A percentile compares a stretch with the other conserved stretches of the same genome.
These are phyloP conservation scores for Avahi laniger DNA, from an alignment of 2,797 vertebrate genomes.

Conservation along the genomic window DNA sequence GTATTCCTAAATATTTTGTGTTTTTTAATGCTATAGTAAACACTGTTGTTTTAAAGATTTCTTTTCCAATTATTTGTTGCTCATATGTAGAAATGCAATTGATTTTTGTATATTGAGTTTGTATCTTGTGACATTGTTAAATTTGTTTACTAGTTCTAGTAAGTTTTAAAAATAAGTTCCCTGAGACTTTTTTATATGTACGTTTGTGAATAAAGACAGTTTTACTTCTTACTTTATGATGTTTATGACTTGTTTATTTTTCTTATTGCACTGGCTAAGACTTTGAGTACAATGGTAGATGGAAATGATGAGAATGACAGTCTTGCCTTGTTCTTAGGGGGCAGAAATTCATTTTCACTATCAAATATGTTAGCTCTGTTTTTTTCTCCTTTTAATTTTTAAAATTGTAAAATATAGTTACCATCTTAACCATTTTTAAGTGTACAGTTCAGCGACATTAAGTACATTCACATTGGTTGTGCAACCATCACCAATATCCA, in stretches of 20 bases:
- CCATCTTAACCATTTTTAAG: not conserved
- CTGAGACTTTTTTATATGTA: slow-evolving; percentile 30
- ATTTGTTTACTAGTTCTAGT: slow-evolving; percentile 37
- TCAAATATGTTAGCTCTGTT: not conserved
- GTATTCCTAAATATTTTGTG: not conserved
- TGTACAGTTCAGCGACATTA: not conserved
- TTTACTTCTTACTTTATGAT: slow-evolving; percentile 50
- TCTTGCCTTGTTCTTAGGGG: slow-evolving; percentile 11
- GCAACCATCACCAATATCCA: not conserved
- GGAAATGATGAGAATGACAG: slow-evolving; percentile 11
- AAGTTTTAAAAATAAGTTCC: slow-evolving; percentile 49
- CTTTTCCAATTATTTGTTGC: slow-evolving; percentile 26
- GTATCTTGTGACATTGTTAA: slow-evolving; percentile 36
- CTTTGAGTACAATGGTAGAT: not conserved
- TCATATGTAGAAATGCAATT: slow-evolving; percentile 30
- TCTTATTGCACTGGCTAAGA: slow-evolving; percentile 31
- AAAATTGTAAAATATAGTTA: slow-evolving; percentile 28
- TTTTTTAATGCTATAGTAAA: slow-evolving; percentile 38
- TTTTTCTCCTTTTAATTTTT: not conserved
- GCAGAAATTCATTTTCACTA: not conserved
- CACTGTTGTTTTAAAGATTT: slow-evolving; percentile 22
- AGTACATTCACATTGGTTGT: not conserved
- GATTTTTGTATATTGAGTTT: slow-evolving; percentile 55
- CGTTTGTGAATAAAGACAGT: slow-evolving; percentile 62
- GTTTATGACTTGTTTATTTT: slow-evolving; percentile 63